Evolutionary conservation across 2,888 invertebrate species (phyloP).

Genomic region (Linnaemya vulpina): DNA sequence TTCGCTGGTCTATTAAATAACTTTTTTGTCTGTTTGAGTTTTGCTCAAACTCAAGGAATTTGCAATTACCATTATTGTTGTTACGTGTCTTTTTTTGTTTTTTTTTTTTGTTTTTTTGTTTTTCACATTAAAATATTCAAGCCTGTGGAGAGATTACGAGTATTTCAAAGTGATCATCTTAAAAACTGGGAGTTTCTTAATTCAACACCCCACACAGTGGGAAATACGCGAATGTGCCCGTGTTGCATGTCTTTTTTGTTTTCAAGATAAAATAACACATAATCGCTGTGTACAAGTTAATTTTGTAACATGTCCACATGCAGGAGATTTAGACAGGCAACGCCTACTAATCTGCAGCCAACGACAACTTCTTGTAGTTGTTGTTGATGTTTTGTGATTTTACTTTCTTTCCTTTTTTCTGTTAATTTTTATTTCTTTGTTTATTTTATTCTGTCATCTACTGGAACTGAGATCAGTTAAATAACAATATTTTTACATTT

Average conservation of each 20-base stretch:
- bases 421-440: background rate
- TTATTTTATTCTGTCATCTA: background rate
- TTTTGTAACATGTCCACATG: conserved; percentile 44
- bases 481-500: background rate
- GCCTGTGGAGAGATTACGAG: conserved; percentile 18
- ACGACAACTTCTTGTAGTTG: conserved; percentile 52
- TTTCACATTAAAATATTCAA: conserved; percentile 46
- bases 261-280: conserved; percentile 1
- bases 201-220: conserved; percentile 51
- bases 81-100: background rate
- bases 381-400: conserved; percentile 7
- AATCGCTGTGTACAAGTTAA: conserved; percentile 43
- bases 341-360: conserved; percentile 59
- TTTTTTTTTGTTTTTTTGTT: conserved; percentile 14
- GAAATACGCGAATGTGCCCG: background rate
- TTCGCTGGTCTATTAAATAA: conserved; percentile 8
- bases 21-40: background rate
- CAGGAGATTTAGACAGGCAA: conserved; percentile 33
- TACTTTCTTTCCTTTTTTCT: conserved; percentile 36
- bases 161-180: conserved; percentile 32
- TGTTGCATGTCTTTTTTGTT: background rate
- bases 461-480: background rate
- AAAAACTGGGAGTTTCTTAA: conserved; percentile 54
- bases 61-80: conserved; percentile 17
- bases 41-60: conserved; percentile 25